Conservation (phyloP, 1,140 invertebrate genomes). For the Heliconius hermathena region DNA sequence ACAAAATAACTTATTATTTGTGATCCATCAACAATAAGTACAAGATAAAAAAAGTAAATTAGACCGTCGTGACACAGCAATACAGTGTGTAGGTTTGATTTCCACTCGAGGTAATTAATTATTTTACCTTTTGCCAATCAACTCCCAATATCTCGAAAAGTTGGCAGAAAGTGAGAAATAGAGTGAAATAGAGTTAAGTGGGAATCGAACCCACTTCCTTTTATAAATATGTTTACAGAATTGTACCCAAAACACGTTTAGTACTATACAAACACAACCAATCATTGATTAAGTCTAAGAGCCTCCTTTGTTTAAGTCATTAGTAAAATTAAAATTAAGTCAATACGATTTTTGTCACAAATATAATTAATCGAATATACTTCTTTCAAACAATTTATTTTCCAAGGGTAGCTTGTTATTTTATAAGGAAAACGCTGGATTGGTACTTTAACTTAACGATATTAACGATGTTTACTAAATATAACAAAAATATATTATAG, state of each 20-base stretch:
- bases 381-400: not conserved
- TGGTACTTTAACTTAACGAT: slow-evolving; percentile 8
- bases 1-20: slow-evolving; percentile 5
- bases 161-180: not conserved
- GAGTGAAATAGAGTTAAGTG: too few species aligned
- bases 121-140: too few species aligned
- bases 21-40: not conserved
- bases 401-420: slow-evolving; percentile 5
- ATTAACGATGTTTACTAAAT: slow-evolving; percentile 12
- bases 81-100: too few species aligned
- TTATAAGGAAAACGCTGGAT: not conserved
- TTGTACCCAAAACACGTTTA: not conserved
- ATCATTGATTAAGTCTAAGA: not conserved
- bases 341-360: not conserved
- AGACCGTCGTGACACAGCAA: not conserved
- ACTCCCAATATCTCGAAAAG: not conserved
- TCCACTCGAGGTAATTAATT: too few species aligned
- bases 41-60: not conserved
- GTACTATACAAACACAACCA: not conserved
- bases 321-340: not conserved
- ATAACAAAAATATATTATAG: not conserved
- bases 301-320: not conserved
- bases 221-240: not conserved
- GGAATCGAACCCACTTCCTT: too few species aligned
- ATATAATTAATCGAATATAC: slow-evolving; percentile 4